phyloP scores from a whole-genome alignment of 2,113 vertebrate species.

The Caracal caracal region DNA sequence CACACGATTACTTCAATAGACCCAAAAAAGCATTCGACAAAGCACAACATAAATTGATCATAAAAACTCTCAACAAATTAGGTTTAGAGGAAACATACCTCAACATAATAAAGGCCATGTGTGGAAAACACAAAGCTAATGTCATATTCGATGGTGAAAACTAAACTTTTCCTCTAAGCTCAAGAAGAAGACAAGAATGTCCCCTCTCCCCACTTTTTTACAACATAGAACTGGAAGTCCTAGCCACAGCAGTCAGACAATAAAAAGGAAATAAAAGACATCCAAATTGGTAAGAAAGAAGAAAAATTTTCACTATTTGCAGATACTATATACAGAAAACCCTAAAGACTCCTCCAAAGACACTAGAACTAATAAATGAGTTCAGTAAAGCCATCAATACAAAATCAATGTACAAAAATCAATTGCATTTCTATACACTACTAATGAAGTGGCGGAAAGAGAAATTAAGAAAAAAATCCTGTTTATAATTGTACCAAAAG shows the following conservation, averaged over 20 bases:
- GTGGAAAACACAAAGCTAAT: not conserved
- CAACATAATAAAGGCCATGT: not conserved
- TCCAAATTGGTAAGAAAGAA: not conserved
- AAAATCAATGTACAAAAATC: not conserved
- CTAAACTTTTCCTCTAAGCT: not conserved
- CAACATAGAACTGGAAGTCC: not conserved
- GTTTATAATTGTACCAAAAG: too few relatives aligned
- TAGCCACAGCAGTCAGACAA: not conserved
- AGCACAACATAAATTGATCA: not conserved
- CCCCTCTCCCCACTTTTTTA: not conserved
- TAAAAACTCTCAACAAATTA: not conserved
- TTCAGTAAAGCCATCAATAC: not conserved
- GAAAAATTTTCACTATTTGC: not conserved
- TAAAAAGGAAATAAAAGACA: not conserved
- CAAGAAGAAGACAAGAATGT: not conserved
- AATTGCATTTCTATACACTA: not conserved
- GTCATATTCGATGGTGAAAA: not conserved
- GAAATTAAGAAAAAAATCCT: not conserved
- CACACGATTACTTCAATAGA: not conserved
- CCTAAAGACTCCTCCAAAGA: not conserved
- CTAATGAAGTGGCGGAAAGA: not conserved
- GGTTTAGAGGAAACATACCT: not conserved
- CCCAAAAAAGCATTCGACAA: not conserved
- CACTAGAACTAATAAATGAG: not conserved
- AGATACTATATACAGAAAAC: not conserved